These are phyloP conservation scores for Streptopelia turtur DNA, from an alignment of 2,797 vertebrate species.

Conservation along the genomic window DNA sequence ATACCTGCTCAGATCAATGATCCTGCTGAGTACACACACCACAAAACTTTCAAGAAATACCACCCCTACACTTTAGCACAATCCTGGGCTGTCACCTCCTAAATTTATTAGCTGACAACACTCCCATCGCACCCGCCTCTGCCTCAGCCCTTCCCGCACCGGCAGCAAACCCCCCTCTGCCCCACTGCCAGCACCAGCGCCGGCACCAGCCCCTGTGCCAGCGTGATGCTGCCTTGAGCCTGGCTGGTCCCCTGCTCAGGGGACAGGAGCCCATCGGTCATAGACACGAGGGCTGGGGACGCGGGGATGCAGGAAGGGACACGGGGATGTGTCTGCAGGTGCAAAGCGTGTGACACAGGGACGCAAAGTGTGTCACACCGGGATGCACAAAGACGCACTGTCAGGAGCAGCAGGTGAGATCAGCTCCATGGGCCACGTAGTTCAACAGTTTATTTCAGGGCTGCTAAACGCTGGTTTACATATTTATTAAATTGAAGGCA, in stretches of 20 bases:
- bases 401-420: neutral
- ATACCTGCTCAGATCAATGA: neutral
- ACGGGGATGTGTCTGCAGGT: neutral
- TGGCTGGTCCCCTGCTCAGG: fast-evolving
- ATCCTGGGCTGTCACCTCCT: neutral
- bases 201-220: fast-evolving
- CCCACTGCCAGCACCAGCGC: neutral
- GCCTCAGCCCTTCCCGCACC: fast-evolving
- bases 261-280: neutral
- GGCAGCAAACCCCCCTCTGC: neutral
- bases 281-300: fast-evolving
- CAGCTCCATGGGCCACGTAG: fast-evolving
- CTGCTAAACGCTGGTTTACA: constrained; percentile 1
- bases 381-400: fast-evolving
- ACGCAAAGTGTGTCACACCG: fast-evolving
- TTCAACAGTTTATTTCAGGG: constrained; percentile 14
- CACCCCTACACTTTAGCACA: neutral
- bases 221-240: fast-evolving
- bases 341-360: fast-evolving
- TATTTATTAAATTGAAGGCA: neutral
- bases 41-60: constrained; percentile 17
- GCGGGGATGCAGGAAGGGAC: fast-evolving
- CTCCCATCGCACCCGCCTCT: neutral
- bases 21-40: neutral
- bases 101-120: neutral